Percentiles rank a stretch among this genome's conserved stretches.
These are phyloP conservation scores for Apamea anceps DNA, from an alignment of 2,888 invertebrate species.

Conservation along the genomic window DNA sequence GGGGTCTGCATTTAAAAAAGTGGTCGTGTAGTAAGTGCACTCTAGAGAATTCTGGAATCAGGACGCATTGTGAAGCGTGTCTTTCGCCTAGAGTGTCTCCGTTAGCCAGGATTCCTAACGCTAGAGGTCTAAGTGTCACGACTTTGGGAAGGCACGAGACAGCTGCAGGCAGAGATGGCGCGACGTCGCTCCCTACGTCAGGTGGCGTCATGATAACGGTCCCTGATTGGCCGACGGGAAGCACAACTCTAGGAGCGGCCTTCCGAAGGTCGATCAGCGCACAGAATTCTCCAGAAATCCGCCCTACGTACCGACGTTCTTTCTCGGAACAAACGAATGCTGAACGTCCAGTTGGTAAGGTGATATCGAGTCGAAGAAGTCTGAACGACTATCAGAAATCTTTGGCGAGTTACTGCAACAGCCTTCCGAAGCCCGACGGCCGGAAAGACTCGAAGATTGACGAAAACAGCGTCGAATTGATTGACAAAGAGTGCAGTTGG, in stretches of 20 bases:
- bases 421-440: slow-evolving; percentile 75
- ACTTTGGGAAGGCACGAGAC: slow-evolving; percentile 86
- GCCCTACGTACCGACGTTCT: slow-evolving; percentile 86
- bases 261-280: slow-evolving; percentile 85
- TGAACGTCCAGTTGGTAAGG: slow-evolving; percentile 84
- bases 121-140: slow-evolving; percentile 86
- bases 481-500: slow-evolving; percentile 91
- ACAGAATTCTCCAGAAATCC: slow-evolving; percentile 86
- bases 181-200: slow-evolving; percentile 85
- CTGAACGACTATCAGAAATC: slow-evolving; percentile 87
- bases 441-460: slow-evolving; percentile 78
- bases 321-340: slow-evolving; percentile 87
- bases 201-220: slow-evolving; percentile 92
- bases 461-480: slow-evolving; percentile 86
- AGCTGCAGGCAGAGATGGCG: slow-evolving; percentile 80
- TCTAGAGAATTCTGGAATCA: slow-evolving; percentile 92
- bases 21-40: slow-evolving; percentile 95
- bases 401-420: slow-evolving; percentile 82
- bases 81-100: slow-evolving; percentile 91
- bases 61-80: slow-evolving; percentile 94
- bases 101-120: slow-evolving; percentile 81
- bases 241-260: slow-evolving; percentile 77
- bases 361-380: slow-evolving; percentile 87
- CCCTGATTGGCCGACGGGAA: slow-evolving; percentile 90
- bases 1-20: slow-evolving; percentile 85